phyloP scores from a whole-genome alignment of 1,140 invertebrate genomes.

The Bacillus rossius region DNA sequence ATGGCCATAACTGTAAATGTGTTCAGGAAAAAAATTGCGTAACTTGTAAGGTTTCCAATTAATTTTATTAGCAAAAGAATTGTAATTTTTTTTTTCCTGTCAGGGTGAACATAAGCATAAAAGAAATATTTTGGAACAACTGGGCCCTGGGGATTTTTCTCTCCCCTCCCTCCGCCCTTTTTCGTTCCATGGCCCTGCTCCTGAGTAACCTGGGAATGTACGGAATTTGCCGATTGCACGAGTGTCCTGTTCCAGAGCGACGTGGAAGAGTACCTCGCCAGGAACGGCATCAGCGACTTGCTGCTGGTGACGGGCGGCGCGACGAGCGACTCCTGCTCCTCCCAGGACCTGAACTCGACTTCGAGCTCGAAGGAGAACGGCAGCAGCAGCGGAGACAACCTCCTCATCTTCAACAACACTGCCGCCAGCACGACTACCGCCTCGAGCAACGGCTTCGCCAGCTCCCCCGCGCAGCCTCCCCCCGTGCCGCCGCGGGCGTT shows the following conservation, averaged over 20 bases:
- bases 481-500: conserved; percentile 60
- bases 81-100: no score
- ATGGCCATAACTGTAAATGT: no score
- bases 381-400: conserved; percentile 3
- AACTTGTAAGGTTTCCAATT: no score
- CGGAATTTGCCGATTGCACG: no score
- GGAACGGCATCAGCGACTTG: conserved; percentile 48
- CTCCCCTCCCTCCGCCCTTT: no score
- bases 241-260: conserved; percentile 41
- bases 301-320: conserved; percentile 34
- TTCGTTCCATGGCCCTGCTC: no score
- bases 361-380: conserved; percentile 9
- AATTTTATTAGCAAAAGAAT: no score
- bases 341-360: background rate
- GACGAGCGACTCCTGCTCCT: background rate
- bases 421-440: background rate
- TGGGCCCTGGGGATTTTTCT: no score
- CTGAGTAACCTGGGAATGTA: no score
- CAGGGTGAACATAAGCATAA: no score
- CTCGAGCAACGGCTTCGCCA: conserved; percentile 4
- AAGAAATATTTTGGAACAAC: no score
- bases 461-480: conserved; percentile 55
- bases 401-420: background rate
- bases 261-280: conserved; percentile 43
- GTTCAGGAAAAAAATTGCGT: no score